These are phyloP conservation scores for Chiloscyllium plagiosum DNA, from an alignment of 2,113 vertebrate genomes.

Conservation along the genomic window DNA sequence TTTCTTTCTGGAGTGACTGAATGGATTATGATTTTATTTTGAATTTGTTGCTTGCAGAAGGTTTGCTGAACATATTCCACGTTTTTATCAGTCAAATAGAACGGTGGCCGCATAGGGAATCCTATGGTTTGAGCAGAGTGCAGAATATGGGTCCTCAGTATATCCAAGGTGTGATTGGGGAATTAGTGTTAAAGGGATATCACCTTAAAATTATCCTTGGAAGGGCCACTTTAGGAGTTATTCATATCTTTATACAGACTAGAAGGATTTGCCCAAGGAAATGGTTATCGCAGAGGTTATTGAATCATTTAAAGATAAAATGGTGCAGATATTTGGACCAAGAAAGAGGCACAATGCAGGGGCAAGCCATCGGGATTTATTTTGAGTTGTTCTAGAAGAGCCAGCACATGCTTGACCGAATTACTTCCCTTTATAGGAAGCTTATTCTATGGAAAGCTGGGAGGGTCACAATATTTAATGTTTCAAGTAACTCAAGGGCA, in stretches of 20 bases:
- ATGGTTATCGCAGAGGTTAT: background rate
- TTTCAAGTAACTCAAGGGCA: background rate
- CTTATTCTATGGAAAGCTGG: background rate
- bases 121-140: background rate
- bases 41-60: background rate
- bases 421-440: background rate
- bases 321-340: too few species aligned
- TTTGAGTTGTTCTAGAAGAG: background rate
- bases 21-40: background rate
- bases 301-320: background rate
- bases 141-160: background rate
- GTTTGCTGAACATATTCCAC: background rate
- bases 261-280: background rate
- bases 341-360: background rate
- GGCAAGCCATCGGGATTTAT: background rate
- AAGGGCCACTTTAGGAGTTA: background rate
- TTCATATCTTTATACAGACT: background rate
- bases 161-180: background rate
- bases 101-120: background rate
- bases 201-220: background rate
- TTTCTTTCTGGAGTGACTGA: background rate
- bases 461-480: background rate
- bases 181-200: background rate
- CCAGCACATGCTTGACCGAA: background rate
- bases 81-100: background rate